Percentiles rank a stretch among this genome's conserved stretches.
phyloP scores from a whole-genome alignment of 2,888 invertebrate species.

The Apodemia duryi region DNA sequence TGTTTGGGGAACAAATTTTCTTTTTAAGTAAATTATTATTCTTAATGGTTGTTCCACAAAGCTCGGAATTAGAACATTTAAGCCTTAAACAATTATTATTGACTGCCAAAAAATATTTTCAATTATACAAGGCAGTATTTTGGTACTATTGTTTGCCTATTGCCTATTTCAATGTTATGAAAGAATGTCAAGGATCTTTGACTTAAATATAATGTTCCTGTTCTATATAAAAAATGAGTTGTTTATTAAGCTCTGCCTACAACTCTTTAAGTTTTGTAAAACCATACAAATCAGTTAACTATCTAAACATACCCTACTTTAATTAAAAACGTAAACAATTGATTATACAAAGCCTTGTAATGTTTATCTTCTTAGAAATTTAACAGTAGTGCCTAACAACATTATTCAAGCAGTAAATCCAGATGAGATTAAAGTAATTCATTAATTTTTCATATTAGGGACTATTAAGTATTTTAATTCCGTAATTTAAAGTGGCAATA shows the following conservation, averaged over 20 bases:
- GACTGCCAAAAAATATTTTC: background rate
- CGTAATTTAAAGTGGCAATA: background rate
- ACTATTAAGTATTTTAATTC: background rate
- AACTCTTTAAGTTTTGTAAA: background rate
- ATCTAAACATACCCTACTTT: background rate
- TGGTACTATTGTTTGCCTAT: background rate
- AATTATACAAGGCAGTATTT: background rate
- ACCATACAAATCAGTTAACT: background rate
- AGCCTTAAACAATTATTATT: constrained; percentile 3
- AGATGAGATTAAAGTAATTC: background rate
- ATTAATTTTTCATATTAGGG: no score
- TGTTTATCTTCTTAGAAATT: background rate
- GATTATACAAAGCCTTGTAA: background rate
- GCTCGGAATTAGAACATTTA: constrained; percentile 4
- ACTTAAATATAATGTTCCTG: background rate
- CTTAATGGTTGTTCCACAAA: background rate
- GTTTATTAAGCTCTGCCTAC: background rate
- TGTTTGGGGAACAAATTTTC: constrained; percentile 2
- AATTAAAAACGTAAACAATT: background rate
- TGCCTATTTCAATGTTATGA: background rate
- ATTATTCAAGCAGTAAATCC: background rate
- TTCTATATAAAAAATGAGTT: background rate
- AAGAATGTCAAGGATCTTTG: constrained; percentile 1
- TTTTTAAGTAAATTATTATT: constrained; percentile 24
- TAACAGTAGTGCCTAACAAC: background rate